A percentile compares a stretch with the other conserved stretches of the same genome.
Conservation (phyloP, 2,113 vertebrate species). For the Dipodomys stephensi region DNA sequence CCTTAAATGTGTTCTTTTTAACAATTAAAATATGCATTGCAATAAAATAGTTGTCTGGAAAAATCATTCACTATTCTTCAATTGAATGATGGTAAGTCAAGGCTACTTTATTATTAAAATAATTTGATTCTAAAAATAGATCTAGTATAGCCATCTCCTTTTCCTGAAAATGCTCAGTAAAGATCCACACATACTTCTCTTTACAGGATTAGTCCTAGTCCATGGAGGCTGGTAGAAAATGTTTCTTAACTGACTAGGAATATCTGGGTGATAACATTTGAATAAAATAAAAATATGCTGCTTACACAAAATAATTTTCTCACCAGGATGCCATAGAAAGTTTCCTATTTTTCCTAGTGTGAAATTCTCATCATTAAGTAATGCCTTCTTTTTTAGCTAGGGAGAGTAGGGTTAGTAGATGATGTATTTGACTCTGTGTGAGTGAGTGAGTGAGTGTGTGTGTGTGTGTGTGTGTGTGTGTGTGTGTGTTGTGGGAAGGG, state of each 20-base stretch:
- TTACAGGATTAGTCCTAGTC: background rate
- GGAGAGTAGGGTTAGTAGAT: background rate
- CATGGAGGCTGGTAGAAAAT: background rate
- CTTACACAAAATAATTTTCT: background rate
- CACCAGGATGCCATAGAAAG: background rate
- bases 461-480: background rate
- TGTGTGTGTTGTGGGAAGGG: too few relatives aligned
- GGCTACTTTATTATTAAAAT: conserved; percentile 22
- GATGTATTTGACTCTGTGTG: background rate
- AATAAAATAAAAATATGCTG: background rate
- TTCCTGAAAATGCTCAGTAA: background rate
- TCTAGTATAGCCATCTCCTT: background rate
- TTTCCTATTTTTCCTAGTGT: background rate
- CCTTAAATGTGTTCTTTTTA: conserved; percentile 57
- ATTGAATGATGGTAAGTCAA: conserved; percentile 10
- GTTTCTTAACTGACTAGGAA: background rate
- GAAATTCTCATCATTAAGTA: background rate
- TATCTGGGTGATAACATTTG: background rate
- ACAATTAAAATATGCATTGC: conserved; percentile 48
- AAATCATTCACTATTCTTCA: background rate
- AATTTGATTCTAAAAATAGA: background rate
- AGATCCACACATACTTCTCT: background rate
- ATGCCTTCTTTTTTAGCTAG: background rate
- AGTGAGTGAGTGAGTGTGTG: background rate
- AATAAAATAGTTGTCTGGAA: background rate